Percentiles rank a stretch among this genome's conserved stretches.
These are phyloP conservation scores for Carcharodon carcharias DNA, from an alignment of 2,797 vertebrate genomes.

Conservation along the genomic window DNA sequence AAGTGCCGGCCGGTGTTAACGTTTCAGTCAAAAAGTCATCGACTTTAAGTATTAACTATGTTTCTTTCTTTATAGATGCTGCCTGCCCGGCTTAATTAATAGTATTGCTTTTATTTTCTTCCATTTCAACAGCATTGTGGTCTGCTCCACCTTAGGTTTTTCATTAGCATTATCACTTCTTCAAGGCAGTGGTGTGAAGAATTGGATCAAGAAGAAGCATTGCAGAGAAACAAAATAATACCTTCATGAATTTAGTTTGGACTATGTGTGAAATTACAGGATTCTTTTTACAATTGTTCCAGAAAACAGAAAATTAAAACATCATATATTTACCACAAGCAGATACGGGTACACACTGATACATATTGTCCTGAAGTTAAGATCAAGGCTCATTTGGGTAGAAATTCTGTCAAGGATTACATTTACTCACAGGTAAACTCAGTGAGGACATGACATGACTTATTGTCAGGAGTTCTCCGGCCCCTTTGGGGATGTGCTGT, in stretches of 20 bases:
- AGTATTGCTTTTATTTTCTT: not conserved
- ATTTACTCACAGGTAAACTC: not conserved
- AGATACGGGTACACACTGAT: not conserved
- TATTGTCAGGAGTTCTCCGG: not conserved
- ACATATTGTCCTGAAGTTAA: not conserved
- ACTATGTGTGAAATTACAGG: not conserved
- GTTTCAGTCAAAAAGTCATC: not conserved
- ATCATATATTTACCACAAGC: not conserved
- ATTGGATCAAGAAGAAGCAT: not conserved
- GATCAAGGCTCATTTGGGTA: not conserved
- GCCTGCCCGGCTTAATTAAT: not conserved
- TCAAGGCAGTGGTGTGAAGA: not conserved
- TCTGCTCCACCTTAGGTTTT: not conserved
- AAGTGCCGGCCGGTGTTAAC: no score
- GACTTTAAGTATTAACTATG: not conserved
- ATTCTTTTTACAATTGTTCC: not conserved
- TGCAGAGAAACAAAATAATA: not conserved
- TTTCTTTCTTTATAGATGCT: not conserved
- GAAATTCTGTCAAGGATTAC: not conserved
- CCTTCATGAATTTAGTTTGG: not conserved
- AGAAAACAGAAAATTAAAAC: not conserved
- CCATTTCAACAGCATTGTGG: not conserved
- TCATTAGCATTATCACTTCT: not conserved
- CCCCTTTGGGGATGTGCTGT: not conserved
- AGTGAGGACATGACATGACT: not conserved